These are phyloP conservation scores for Pangasius macronema DNA, from an alignment of 2,797 vertebrate genomes.

Conservation along the genomic window DNA sequence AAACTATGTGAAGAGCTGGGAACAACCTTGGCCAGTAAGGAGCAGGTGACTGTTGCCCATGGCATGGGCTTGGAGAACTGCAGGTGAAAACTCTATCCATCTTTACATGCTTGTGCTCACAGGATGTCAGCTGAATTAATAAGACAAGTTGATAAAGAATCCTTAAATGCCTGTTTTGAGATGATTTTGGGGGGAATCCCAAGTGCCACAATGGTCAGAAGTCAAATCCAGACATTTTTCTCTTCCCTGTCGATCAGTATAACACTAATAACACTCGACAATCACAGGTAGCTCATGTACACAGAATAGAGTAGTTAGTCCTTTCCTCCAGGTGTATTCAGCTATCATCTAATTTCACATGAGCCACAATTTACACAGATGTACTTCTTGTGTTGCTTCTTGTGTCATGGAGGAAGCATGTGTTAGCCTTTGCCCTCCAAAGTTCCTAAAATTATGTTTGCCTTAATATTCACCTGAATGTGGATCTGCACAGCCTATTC, in stretches of 20 bases:
- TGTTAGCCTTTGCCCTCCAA: background rate
- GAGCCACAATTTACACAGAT: background rate
- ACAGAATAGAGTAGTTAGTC: background rate
- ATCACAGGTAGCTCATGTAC: background rate
- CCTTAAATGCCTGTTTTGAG: background rate
- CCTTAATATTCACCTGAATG: background rate
- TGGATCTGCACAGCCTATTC: background rate
- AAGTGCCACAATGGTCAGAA: background rate
- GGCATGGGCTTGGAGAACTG: conserved; percentile 79
- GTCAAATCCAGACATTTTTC: background rate
- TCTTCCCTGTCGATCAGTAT: background rate
- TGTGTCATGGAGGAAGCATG: conserved; percentile 7
- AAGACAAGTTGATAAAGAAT: background rate
- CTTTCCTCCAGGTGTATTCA: background rate
- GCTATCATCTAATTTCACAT: background rate
- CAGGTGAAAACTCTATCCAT: conserved; percentile 76
- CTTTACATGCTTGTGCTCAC: background rate
- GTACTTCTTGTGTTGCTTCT: background rate
- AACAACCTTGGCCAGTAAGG: conserved; percentile 72
- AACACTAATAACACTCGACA: background rate
- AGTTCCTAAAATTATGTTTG: background rate
- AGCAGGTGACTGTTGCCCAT: conserved; percentile 73
- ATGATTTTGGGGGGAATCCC: background rate
- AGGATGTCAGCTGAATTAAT: background rate
- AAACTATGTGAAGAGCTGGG: conserved; percentile 75